Conservation (phyloP, 1,140 invertebrate genomes). For the Diorhabda sublineata region DNA sequence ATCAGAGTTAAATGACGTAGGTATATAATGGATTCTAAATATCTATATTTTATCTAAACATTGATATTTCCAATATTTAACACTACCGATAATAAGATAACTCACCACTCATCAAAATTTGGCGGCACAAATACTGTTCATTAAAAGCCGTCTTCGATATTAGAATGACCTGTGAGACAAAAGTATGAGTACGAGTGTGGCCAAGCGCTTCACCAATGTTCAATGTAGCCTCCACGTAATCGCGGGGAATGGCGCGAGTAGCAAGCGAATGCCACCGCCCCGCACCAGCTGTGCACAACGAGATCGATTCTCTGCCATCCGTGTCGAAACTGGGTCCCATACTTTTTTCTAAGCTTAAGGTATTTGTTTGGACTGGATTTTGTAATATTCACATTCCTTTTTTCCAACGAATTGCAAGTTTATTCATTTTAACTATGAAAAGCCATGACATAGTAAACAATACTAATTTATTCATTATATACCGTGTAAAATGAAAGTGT, state of each 20-base stretch:
- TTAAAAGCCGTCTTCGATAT: not conserved
- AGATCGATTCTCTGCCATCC: not conserved
- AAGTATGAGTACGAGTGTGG: not conserved
- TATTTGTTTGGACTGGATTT: too few relatives aligned
- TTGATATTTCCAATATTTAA: too few relatives aligned
- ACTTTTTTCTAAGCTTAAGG: not conserved
- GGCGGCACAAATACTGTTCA: not conserved
- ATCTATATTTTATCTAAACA: too few relatives aligned
- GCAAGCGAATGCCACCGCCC: not conserved
- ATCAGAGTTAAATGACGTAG: too few relatives aligned
- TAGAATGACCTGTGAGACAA: not conserved
- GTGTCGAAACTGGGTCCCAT: not conserved
- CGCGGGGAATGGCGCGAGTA: not conserved
- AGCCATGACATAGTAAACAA: not conserved
- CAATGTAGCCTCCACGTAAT: not conserved
- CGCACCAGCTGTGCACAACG: not conserved
- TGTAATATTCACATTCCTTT: not conserved
- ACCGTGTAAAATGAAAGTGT: too few relatives aligned
- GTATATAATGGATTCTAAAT: too few relatives aligned
- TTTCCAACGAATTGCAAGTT: not conserved
- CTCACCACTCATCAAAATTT: too few relatives aligned
- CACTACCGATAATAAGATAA: too few relatives aligned
- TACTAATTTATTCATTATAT: too few relatives aligned
- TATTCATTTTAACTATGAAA: not conserved
- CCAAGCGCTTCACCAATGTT: not conserved